Evolutionary conservation across 2,888 invertebrate genomes (phyloP).

Genomic region (Elmis aenea): DNA sequence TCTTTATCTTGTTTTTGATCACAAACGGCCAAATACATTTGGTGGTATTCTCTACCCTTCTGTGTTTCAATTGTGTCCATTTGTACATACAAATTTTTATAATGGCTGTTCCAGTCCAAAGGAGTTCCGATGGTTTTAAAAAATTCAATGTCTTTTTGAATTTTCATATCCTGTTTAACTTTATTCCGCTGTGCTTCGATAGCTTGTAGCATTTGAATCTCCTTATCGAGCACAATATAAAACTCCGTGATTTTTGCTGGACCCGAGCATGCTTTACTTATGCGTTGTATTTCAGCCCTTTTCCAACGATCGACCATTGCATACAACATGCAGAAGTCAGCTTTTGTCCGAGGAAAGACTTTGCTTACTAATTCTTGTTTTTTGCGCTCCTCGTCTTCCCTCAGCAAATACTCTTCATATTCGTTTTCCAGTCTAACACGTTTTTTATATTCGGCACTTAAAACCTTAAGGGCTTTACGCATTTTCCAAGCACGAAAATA

Average conservation of each 20-base stretch:
- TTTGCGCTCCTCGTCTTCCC: conserved; percentile 52
- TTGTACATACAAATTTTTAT: conserved; percentile 59
- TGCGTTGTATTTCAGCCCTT: conserved; percentile 57
- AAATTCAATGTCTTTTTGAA: conserved; percentile 57
- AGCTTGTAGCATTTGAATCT: conserved; percentile 62
- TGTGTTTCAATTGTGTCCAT: conserved; percentile 81
- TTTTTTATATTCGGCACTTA: conserved; percentile 50
- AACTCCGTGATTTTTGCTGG: conserved; percentile 68
- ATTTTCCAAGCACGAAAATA: conserved; percentile 58
- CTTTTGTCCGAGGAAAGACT: conserved; percentile 64
- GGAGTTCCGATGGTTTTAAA: conserved; percentile 67
- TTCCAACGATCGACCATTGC: conserved; percentile 65
- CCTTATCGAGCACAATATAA: conserved; percentile 65
- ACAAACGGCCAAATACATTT: conserved; percentile 65
- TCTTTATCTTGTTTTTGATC: conserved; percentile 55
- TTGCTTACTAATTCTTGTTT: conserved; percentile 57
- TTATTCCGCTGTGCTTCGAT: conserved; percentile 64
- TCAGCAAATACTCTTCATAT: conserved; percentile 46
- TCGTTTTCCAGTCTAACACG: conserved; percentile 52
- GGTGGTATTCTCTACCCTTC: conserved; percentile 68
- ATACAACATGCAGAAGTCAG: conserved; percentile 72
- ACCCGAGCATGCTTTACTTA: conserved; percentile 59
- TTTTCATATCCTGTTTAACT: conserved; percentile 56
- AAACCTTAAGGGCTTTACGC: conserved; percentile 47
- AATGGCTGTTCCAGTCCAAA: conserved; percentile 65